Base-by-base conservation (phyloP, 2,113 vertebrate species). In the Poecile atricapillus region DNA sequence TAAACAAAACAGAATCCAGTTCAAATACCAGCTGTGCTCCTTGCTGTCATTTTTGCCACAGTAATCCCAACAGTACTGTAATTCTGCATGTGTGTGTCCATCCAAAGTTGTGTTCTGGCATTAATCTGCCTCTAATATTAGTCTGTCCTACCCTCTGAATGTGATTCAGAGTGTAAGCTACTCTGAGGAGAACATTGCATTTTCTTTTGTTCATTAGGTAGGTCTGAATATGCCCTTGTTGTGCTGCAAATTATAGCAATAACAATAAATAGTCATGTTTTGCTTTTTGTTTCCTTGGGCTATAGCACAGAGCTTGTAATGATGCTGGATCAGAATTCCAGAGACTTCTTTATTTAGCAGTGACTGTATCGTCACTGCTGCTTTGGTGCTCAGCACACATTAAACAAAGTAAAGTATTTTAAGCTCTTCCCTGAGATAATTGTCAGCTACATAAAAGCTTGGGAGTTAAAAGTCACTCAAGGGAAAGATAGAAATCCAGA, bases 401-500 rank as follows among this genome's bases (percentile, higher is more conserved):
- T 94, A 94, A 97, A 94, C 75, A 86, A 85, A 96, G 39, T 76
- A 64, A 79, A 88, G 64, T 78, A 83, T 68, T 96, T 92, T 92
- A 92, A 93, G 83, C 80, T 73, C 86, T 94, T 89, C 53, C 59
- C 83, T 91, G 63, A 87, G 80, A 75, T 91, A 77, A 83, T 16
- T 44, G 58, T 84, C 75, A 94, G 74, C 74, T 49, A 75, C 60
- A 69, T 90, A 90, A 96, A 94, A 74, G 25, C 60, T 52, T 76
- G 30, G 21, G 71, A 96, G 85, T 94, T 77, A 93, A 96, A 94
- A 93, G 60, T 69, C 20, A 80, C 88, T 93, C 4, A 1, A 62
- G 68, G 43, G 73, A 97, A 93, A 93, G 88, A 91, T n/a, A 92
- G 90, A 83, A 92, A 95, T 95, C 74, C 80, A 89, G 89, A 88